These are phyloP conservation scores for Psittacara wagleri DNA, from an alignment of 2,113 vertebrate species.

Conservation along the genomic window DNA sequence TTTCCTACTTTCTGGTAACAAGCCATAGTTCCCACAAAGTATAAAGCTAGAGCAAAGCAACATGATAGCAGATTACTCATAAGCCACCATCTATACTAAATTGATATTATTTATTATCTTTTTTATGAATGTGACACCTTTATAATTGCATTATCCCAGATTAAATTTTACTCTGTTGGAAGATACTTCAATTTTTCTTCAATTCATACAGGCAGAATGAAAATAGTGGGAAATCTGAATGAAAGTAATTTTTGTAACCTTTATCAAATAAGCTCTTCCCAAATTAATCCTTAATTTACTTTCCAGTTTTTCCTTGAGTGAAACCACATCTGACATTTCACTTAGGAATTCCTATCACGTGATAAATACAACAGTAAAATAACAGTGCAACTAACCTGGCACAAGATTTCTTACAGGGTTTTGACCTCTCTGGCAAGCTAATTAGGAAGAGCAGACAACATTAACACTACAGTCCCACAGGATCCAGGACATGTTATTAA, in stretches of 20 bases:
- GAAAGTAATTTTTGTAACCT: background rate
- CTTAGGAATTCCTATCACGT: background rate
- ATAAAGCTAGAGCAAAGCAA: background rate
- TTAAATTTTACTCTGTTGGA: background rate
- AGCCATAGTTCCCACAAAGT: background rate
- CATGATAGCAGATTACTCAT: background rate
- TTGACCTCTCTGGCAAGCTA: conserved; percentile 32
- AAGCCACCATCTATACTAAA: background rate
- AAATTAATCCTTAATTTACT: background rate
- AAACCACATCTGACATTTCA: background rate
- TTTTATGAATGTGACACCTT: background rate
- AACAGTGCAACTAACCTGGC: background rate
- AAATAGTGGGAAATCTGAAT: background rate
- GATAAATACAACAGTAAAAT: conserved; percentile 25
- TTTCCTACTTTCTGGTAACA: background rate
- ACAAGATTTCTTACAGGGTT: background rate
- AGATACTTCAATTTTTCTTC: background rate
- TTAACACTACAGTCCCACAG: background rate
- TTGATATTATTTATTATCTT: background rate
- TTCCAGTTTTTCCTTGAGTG: background rate
- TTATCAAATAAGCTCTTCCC: background rate
- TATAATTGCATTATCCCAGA: background rate
- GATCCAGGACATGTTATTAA: background rate
- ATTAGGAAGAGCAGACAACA: conserved; percentile 25
- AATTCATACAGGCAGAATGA: background rate